phyloP scores from a whole-genome alignment of 2,888 invertebrate genomes.

The Hypolimnas misippus region DNA sequence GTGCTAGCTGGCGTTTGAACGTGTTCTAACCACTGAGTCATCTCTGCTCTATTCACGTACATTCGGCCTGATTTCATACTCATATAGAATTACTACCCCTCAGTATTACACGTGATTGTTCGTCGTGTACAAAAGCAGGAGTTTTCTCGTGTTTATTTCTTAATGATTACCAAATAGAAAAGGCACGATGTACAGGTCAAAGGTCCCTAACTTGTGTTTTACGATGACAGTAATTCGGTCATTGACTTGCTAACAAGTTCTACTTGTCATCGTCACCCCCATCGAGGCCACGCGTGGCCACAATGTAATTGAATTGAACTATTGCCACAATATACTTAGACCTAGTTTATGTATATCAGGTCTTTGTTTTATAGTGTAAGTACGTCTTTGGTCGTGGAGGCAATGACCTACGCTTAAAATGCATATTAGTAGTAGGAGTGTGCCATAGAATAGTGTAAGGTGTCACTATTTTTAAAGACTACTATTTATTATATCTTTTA shows the following conservation, averaged over 20 bases:
- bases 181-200: not conserved
- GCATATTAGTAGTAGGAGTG: not conserved
- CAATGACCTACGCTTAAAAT: not conserved
- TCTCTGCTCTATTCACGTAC: too few relatives aligned
- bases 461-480: too few relatives aligned
- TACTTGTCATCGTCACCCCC: slow-evolving; percentile 3
- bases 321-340: not conserved
- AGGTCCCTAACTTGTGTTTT: too few relatives aligned
- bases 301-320: slow-evolving; percentile 3
- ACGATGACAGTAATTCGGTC: not conserved
- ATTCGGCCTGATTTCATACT: too few relatives aligned
- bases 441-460: not conserved
- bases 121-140: too few relatives aligned
- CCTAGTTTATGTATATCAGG: not conserved
- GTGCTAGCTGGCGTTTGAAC: too few relatives aligned
- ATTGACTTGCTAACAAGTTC: not conserved
- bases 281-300: not conserved
- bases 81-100: too few relatives aligned
- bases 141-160: not conserved
- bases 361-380: slow-evolving; percentile 1
- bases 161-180: not conserved
- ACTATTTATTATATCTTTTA: too few relatives aligned
- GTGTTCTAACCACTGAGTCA: too few relatives aligned
- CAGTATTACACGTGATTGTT: too few relatives aligned
- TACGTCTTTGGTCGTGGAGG: not conserved